Base-by-base conservation (phyloP, 2,113 vertebrate species). In the Hemicordylus capensis region DNA sequence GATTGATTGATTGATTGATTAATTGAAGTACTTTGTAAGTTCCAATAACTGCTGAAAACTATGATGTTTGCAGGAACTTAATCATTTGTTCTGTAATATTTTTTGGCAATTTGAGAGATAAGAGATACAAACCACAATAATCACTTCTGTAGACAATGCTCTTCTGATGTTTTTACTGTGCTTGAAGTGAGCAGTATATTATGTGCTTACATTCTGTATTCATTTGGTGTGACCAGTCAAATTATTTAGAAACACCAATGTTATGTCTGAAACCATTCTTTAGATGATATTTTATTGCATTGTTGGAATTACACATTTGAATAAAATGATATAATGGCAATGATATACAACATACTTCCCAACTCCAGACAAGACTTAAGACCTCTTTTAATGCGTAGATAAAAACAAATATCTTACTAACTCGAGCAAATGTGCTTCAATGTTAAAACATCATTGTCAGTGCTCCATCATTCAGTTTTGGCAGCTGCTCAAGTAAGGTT, bases 111-210 rank as follows among this genome's bases (percentile, higher is more conserved):
- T 87, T 73, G 7, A 26, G 6, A 59, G 59, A 44, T 8, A 6
- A 63, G 28, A 1, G 63, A 39, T 34, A 2, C 58, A 59, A 82
- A 0, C 28, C 5, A 73, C n/a, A 90, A 61, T 10, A 51, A 72
- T 89, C 85, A 91, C 79, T 74, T 73, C 19, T n/a, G 22, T 28
- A 83, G 78, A 63, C 20, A 82, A 87, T 70, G 69, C 61, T 87
- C 54, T 4, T 69, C 14, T 82, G 15, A 26, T 76, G 14, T 39
- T 24, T 92, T 78, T 80, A 58, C 51, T 85, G 31, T 66, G 1
- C 42, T 58, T 78, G 46, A 85, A 14, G 15, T 8, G 28, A 78
- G 15, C 26, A 84, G 46, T 1, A 8, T 22, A 28, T 58, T 31
- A 34, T 26, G 6, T 70, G 10, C 59, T 70, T 67, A 77, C 85